Evolutionary conservation across 2,888 invertebrate species (phyloP).

Genomic region (Schrankia costaestrigalis): DNA sequence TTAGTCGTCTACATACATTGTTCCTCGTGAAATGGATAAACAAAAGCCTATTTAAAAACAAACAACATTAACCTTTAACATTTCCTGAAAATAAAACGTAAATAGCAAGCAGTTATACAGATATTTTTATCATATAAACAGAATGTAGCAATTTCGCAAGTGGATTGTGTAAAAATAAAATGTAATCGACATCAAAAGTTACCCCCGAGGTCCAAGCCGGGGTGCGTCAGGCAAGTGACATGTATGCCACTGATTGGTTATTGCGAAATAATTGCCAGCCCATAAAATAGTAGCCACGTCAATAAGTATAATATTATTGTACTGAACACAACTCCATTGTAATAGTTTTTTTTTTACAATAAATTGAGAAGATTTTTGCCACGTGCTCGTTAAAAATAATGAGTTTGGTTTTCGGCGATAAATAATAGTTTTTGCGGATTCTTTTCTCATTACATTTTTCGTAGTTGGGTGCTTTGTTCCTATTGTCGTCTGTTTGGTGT

Average conservation of each 20-base stretch:
- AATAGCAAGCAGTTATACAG: too few relatives aligned
- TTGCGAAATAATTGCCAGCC: conserved; percentile 65
- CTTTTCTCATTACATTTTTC: conserved; percentile 40
- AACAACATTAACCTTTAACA: not conserved
- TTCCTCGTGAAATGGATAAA: too few relatives aligned
- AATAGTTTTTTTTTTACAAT: conserved; percentile 57
- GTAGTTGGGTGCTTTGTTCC: conserved; percentile 21
- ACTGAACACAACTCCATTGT: conserved; percentile 36
- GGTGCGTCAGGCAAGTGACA: conserved; percentile 69
- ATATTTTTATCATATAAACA: too few relatives aligned
- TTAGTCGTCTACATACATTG: too few relatives aligned
- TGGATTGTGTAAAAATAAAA: too few relatives aligned
- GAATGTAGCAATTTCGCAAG: too few relatives aligned
- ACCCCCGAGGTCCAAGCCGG: conserved; percentile 24
- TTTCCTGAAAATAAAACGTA: too few relatives aligned
- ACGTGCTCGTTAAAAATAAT: conserved; percentile 76
- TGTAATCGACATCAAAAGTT: conserved; percentile 5
- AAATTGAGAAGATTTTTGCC: conserved; percentile 70
- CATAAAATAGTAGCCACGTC: conserved; percentile 41
- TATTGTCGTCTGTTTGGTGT: conserved; percentile 24
- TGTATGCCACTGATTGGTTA: conserved; percentile 74
- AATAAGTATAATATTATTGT: not conserved
- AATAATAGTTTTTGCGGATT: conserved; percentile 49
- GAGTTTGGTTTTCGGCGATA: conserved; percentile 58
- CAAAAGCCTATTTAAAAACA: not conserved